Base-by-base conservation (phyloP, 2,888 invertebrate species). In the Boloria selene region DNA sequence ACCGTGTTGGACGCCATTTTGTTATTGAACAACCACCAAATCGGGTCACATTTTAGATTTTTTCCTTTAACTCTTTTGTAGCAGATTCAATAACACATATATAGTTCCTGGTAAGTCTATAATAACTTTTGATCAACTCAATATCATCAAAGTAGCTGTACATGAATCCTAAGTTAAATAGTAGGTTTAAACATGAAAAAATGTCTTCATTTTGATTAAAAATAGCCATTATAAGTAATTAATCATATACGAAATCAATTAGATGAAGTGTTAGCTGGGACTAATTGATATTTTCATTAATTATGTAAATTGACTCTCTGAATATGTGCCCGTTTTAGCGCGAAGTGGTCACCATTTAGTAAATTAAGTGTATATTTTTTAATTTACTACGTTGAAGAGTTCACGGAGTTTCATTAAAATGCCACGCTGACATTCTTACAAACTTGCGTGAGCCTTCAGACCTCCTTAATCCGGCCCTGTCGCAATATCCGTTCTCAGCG, bases 1-100 rank as follows among this genome's bases (percentile, higher is more conserved):
- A 90, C 85, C 2, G 82, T 77, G 7, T 71, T 77, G 65, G 84
- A 83, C 80, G 87, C 87, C 89, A 90, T 90, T 61, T 83, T 84
- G 47, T 55, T 51, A 18, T 62, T 10, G 53, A 17, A 38, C 16
- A 2, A 54, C 38, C 50, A 58, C 64, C 58, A 65, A 65, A 64
- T 62, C 47, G 56, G 42, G 26, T 62, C 66, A 62, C 66, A 61
- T 66, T 38, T 53, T 45, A 16, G 17, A 54, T 38, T 53, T 22
- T 54, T 53, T 31, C 7, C 51, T 26, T 17, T 38, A 44, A 22
- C 5, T 14, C 16, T 42, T 18, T 42, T 18, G 1, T 50, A 38
- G 13, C 14, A 38, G n/a, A n/a, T 17, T 16, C n/a, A n/a, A n/a
- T n/a, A n/a, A n/a, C n/a, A n/a, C n/a, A 4, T 3, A 38, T 38